These are phyloP conservation scores for Agelastica alni DNA, from an alignment of 2,888 invertebrate genomes.

Conservation along the genomic window DNA sequence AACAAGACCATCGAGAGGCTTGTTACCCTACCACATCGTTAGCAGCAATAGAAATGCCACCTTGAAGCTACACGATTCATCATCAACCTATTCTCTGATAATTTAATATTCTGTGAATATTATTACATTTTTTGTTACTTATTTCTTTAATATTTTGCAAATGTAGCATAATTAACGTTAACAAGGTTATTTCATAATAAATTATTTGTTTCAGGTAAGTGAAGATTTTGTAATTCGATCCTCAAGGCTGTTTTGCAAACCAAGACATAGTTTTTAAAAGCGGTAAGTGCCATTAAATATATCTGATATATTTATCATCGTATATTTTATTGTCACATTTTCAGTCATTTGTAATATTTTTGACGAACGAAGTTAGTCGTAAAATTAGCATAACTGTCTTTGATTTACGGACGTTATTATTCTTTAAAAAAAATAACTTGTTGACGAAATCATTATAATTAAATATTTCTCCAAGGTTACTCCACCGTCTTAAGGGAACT, in stretches of 20 bases:
- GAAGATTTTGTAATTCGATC: too few relatives aligned
- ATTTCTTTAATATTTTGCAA: too few relatives aligned
- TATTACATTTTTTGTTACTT: too few relatives aligned
- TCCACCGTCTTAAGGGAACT: not conserved
- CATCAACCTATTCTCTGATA: too few relatives aligned
- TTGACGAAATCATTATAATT: conserved; percentile 2
- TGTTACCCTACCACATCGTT: too few relatives aligned
- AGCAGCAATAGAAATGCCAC: too few relatives aligned
- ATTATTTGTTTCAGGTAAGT: conserved; percentile 9
- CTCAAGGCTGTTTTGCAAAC: too few relatives aligned
- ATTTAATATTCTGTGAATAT: too few relatives aligned
- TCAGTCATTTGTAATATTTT: not conserved
- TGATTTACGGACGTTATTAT: not conserved
- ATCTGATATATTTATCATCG: not conserved
- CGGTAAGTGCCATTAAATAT: not conserved
- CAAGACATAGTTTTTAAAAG: not conserved
- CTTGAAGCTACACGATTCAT: too few relatives aligned
- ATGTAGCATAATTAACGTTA: too few relatives aligned
- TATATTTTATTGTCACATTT: conserved; percentile 2
- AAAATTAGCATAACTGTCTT: not conserved
- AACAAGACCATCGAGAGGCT: too few relatives aligned
- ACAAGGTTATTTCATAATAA: too few relatives aligned
- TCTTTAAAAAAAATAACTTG: not conserved
- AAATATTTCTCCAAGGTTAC: not conserved
- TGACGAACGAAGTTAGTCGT: not conserved